Evolutionary conservation across 2,797 vertebrate genomes (phyloP), one percentile per base, ranked within the genome.

Genomic region (Balearica regulorum): DNA sequence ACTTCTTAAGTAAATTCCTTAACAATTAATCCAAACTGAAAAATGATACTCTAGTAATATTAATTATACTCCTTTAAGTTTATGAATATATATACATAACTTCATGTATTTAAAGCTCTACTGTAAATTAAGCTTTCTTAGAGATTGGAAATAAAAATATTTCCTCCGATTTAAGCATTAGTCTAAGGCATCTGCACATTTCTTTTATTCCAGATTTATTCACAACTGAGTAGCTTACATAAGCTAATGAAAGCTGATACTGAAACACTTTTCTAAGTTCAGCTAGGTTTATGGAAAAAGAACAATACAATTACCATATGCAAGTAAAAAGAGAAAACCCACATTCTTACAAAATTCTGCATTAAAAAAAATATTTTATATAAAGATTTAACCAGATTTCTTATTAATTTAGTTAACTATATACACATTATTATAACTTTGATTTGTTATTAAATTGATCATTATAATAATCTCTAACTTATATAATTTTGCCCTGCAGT

Each of bases 321-420:
- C 3, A 69, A 72, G 22, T 9, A 89, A 65, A 70, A 70, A 61
- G 5, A 17, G 1, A 53, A 65, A 70, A 2, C 1, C 0, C 4
- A 46, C 3, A 48, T 69, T 73, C 13, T n/a, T 70, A 39, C 13
- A 82, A 73, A 73, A 11, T 5, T 61, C 1, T 51, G 8, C 16
- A 39, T 62, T 64, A 37, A 54, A 73, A 65, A 21, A 33, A 33
- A 20, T 17, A n/a, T 62, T 28, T 80, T 49, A 46, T n/a, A 19
- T n/a, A 49, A 43, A 4, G 1, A 54, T 68, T n/a, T 39, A 80
- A 66, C 6, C 0, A 7, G 5, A 13, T 22, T 39, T 71, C 4
- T 19, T 62, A 61, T 44, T 51, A 0, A 41, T 73, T 29, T 62
- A 18, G 16, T 70, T 51, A 28, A 31, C 10, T 64, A 24, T 24